Conservation (phyloP, 1,140 invertebrate genomes). For the Plectus sambesii region DNA sequence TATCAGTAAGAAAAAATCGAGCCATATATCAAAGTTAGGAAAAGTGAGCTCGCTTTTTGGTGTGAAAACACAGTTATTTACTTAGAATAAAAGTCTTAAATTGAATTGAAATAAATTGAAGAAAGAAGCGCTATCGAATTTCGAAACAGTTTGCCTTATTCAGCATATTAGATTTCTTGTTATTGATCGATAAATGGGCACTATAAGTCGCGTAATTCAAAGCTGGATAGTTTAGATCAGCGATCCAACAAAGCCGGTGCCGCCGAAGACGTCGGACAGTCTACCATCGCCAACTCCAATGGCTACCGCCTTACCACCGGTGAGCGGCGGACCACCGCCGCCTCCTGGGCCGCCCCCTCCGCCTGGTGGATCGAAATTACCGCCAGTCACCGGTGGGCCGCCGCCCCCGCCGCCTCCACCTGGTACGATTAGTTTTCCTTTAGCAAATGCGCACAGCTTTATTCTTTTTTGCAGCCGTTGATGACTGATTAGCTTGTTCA, state of each 20-base stretch:
- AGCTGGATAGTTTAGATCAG: conserved; percentile 22
- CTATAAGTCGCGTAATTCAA: too few species aligned
- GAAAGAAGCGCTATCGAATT: too few species aligned
- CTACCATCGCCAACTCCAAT: conserved; percentile 9
- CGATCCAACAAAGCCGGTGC: conserved; percentile 20
- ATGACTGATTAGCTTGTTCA: not conserved
- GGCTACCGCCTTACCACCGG: too few species aligned
- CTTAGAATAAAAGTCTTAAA: too few species aligned
- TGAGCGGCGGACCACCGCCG: not conserved
- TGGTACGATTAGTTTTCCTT: conserved; percentile 3
- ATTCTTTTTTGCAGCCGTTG: not conserved
- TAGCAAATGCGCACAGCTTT: not conserved
- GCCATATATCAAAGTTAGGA: too few species aligned
- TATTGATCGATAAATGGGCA: too few species aligned
- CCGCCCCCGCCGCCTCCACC: conserved; percentile 51
- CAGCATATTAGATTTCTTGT: too few species aligned
- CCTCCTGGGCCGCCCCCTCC: conserved; percentile 9
- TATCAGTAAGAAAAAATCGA: too few species aligned
- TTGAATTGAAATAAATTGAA: too few species aligned
- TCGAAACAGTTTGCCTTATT: too few species aligned
- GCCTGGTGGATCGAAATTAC: conserved; percentile 9
- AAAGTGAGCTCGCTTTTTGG: too few species aligned
- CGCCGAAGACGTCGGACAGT: conserved; percentile 13
- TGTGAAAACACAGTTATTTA: too few species aligned
- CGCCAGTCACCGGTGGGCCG: conserved; percentile 27